Conservation (phyloP, 2,888 invertebrate species). For the Apoda limacodes region DNA sequence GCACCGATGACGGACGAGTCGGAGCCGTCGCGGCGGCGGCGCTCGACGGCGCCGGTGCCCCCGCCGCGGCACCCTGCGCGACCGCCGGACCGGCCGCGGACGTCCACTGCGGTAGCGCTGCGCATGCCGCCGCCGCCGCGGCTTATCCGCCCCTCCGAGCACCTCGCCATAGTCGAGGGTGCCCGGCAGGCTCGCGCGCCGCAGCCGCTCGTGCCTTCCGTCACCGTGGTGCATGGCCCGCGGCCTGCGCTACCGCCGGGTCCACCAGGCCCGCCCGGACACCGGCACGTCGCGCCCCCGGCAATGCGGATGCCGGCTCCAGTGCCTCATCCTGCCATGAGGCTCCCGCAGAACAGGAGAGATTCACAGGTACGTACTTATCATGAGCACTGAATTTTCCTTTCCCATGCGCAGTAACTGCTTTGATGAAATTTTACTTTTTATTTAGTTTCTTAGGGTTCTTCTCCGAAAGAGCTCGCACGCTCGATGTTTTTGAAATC, state of each 20-base stretch:
- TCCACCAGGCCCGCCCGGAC: slow-evolving; percentile 34
- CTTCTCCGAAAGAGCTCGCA: too few relatives aligned
- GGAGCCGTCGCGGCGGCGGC: slow-evolving; percentile 54
- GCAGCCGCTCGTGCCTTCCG: slow-evolving; percentile 38
- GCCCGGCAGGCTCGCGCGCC: slow-evolving; percentile 34
- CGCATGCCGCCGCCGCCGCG: slow-evolving; percentile 38
- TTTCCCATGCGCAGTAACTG: background rate
- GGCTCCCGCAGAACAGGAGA: slow-evolving; percentile 46
- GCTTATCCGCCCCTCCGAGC: slow-evolving; percentile 56
- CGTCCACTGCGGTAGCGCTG: slow-evolving; percentile 17
- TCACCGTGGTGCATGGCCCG: slow-evolving; percentile 41
- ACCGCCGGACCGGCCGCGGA: slow-evolving; percentile 40
- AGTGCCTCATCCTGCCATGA: slow-evolving; percentile 31
- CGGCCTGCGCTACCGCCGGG: slow-evolving; percentile 23
- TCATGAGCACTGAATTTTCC: background rate
- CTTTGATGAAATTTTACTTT: background rate
- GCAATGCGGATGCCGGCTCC: slow-evolving; percentile 53
- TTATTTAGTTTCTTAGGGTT: background rate
- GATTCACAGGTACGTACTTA: slow-evolving; percentile 46
- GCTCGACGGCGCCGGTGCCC: slow-evolving; percentile 48
- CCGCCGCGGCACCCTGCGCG: slow-evolving; percentile 42
- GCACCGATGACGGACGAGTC: slow-evolving; percentile 62
- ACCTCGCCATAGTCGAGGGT: slow-evolving; percentile 35
- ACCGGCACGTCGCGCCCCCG: slow-evolving; percentile 48
- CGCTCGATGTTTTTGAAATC: too few relatives aligned